Evolutionary conservation across 2,113 vertebrate genomes (phyloP).

Genomic region (Dendropsophus ebraccatus): DNA sequence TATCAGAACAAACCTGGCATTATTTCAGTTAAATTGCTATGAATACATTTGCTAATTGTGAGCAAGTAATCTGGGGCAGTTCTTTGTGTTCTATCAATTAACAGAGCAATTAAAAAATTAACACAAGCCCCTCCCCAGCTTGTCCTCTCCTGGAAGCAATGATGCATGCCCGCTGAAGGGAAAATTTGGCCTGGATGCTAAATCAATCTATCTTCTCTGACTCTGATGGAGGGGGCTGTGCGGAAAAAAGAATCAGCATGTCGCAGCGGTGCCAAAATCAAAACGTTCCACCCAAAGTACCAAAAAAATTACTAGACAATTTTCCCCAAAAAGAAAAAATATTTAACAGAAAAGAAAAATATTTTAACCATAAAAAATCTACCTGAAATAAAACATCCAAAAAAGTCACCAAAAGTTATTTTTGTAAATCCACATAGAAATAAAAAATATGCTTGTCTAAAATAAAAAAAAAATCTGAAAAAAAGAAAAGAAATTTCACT

Average conservation of each 20-base stretch:
- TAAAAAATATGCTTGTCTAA: no score
- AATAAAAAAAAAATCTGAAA: no score
- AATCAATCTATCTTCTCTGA: slow-evolving; percentile 8
- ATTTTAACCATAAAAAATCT: no score
- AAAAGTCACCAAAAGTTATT: no score
- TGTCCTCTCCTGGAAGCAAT: slow-evolving; percentile 64
- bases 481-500: not conserved
- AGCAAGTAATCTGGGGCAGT: slow-evolving; percentile 84
- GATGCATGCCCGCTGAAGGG: not conserved
- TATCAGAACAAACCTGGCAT: slow-evolving; percentile 79
- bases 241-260: no score
- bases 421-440: not conserved
- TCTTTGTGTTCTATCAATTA: slow-evolving; percentile 96
- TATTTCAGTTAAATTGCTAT: slow-evolving; percentile 85
- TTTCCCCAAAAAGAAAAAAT: not conserved
- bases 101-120: slow-evolving; percentile 87
- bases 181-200: slow-evolving; percentile 12
- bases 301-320: not conserved
- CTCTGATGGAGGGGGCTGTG: not conserved
- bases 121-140: slow-evolving; percentile 39
- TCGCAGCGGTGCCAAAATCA: not conserved
- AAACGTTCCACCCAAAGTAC: not conserved
- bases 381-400: no score
- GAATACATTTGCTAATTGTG: slow-evolving; percentile 92
- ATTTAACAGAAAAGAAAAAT: no score